Evolutionary conservation across 2,797 vertebrate species (phyloP), one percentile per base, ranked within the genome.

Genomic region (Crenichthys baileyi): DNA sequence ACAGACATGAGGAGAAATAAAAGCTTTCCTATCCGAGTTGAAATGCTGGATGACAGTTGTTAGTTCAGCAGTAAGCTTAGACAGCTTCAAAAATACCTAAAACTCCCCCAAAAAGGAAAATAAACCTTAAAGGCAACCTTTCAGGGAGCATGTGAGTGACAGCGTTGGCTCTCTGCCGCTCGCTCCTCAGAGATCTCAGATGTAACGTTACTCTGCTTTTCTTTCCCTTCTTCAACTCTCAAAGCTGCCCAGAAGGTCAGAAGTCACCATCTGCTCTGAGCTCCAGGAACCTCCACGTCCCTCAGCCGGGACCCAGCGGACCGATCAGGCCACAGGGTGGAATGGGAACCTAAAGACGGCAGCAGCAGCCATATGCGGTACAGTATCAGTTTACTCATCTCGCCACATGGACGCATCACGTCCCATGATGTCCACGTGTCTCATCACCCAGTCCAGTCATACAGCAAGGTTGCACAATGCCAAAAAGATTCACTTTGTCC

Each of bases 251-350:
- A 31, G 22, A 39, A 75, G 85, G 83, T 83, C 79, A 60, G 44
- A 77, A 65, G 81, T 87, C 85, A 79, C 85, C 83, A 83, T 85
- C 79, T 83, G 83, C 87, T 85, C 67, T 0, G 70, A 74, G 70
- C 70, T 53, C 58, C 78, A 63, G 9, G 70, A 78, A 78, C 73
- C 84, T 68, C 65, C 70, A 36, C 36, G 26, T 71, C 79, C 71
- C 79, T 68, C 26, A 6, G 29, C 71, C 0, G 3, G 24, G 67
- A 50, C 78, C 76, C 77, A 7, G 3, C 6, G 24, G 77, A 65
- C 82, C 84, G 75, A 81, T 80, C 82, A 46, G 82, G 36, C 53
- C 56, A 13, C 72, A 41, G 77, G 4, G 46, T 8, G 67, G 61
- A 73, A 15, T 1, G 41, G 18, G 12, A 22, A 50, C 20, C 11